Evolutionary conservation across 2,888 invertebrate species (phyloP).

Genomic region (Stictocephala bisonia): DNA sequence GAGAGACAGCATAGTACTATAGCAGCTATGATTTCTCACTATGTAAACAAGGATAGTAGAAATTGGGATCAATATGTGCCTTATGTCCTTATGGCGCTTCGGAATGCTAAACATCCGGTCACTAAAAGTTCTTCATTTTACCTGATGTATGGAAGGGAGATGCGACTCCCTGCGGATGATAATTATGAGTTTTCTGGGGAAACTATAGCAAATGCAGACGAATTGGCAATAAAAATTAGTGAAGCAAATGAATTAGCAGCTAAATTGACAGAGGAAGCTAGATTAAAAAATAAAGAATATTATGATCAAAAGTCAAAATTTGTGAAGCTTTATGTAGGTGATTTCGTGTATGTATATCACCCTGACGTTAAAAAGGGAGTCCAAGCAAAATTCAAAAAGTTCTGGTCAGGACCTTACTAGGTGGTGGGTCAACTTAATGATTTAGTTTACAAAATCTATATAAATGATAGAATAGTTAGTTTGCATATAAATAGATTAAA

Average conservation of each 20-base stretch:
- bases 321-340: neutral
- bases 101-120: neutral
- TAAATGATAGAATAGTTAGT: neutral
- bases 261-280: no score
- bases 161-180: no score
- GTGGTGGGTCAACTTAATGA: neutral
- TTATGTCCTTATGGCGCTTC: neutral
- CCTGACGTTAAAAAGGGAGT: neutral
- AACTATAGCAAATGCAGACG: no score
- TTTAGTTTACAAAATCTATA: neutral
- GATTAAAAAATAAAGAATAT: neutral
- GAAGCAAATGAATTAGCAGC: no score
- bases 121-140: no score
- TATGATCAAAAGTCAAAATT: neutral
- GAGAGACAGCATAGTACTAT: neutral
- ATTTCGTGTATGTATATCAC: neutral
- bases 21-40: neutral
- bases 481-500: neutral
- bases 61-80: neutral
- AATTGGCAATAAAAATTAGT: no score
- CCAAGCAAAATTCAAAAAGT: neutral
- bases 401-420: neutral
- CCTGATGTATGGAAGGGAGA: no score
- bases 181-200: no score
- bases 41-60: neutral